Conservation (phyloP, 2,888 invertebrate species). For the Clitarchus hookeri region DNA sequence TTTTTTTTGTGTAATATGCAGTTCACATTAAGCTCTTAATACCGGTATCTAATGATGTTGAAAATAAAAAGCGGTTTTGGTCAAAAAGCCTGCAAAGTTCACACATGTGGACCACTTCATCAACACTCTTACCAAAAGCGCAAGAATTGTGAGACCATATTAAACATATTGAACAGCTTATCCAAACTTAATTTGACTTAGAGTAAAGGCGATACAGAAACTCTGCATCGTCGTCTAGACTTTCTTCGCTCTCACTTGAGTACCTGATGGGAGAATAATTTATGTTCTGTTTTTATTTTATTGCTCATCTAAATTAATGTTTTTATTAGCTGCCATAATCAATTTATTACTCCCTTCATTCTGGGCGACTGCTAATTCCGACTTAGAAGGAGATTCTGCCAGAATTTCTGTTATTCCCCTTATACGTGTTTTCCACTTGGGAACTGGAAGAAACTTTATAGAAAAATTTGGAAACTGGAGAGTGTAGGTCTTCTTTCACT, state of each 20-base stretch:
- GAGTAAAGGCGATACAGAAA: not conserved
- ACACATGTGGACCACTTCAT: conserved; percentile 3
- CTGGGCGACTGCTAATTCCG: not conserved
- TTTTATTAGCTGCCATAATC: not conserved
- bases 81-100: not conserved
- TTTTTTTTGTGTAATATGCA: not conserved
- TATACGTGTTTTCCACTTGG: not conserved
- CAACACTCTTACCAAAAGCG: not conserved
- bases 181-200: not conserved
- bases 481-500: not conserved
- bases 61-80: not conserved
- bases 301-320: not conserved
- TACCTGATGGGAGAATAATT: not conserved
- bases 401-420: conserved; percentile 18
- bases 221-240: not conserved
- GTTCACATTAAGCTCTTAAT: not conserved
- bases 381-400: not conserved
- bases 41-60: not conserved
- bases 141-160: not conserved
- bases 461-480: not conserved
- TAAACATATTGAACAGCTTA: conserved; percentile 11
- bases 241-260: conserved; percentile 15
- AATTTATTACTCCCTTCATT: not conserved
- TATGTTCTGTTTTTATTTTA: not conserved
- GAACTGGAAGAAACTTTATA: not conserved